Conservation (phyloP, 2,113 vertebrate genomes). For the Thunnus thynnus region DNA sequence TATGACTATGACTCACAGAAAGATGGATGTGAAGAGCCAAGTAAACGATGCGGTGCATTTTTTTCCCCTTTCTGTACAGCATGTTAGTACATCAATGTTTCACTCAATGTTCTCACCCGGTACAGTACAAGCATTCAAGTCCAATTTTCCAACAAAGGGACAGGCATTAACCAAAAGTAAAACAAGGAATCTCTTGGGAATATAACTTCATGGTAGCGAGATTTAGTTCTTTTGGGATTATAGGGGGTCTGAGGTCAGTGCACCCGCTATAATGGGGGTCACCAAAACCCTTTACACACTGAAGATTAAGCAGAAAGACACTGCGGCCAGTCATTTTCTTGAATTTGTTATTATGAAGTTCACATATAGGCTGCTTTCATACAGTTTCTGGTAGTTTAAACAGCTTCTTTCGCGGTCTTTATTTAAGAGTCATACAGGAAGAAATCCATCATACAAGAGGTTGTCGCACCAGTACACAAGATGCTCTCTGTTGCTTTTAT, state of each 20-base stretch:
- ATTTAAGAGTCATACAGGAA: background rate
- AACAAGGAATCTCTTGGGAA: background rate
- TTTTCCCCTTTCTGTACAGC: background rate
- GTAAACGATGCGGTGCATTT: constrained; percentile 17
- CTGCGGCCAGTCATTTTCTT: background rate
- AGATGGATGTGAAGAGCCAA: constrained; percentile 20
- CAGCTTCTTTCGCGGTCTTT: background rate
- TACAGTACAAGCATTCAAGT: background rate
- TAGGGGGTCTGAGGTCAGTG: constrained; percentile 15
- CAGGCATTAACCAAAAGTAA: no score
- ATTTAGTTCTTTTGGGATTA: constrained; percentile 4
- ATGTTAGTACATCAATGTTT: background rate
- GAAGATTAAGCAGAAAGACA: constrained; percentile 8
- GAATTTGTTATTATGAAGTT: background rate
- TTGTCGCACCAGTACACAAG: no score
- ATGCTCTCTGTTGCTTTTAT: background rate
- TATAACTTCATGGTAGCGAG: background rate
- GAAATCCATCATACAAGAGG: no score
- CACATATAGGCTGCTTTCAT: background rate
- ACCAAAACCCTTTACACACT: background rate
- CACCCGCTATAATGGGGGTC: background rate
- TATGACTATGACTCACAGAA: constrained; percentile 16
- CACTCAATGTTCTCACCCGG: background rate
- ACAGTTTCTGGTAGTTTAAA: background rate
- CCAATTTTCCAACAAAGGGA: constrained; percentile 31